Evolutionary conservation across 2,113 vertebrate species (phyloP).

Genomic region (Hippoglossus stenolepis): DNA sequence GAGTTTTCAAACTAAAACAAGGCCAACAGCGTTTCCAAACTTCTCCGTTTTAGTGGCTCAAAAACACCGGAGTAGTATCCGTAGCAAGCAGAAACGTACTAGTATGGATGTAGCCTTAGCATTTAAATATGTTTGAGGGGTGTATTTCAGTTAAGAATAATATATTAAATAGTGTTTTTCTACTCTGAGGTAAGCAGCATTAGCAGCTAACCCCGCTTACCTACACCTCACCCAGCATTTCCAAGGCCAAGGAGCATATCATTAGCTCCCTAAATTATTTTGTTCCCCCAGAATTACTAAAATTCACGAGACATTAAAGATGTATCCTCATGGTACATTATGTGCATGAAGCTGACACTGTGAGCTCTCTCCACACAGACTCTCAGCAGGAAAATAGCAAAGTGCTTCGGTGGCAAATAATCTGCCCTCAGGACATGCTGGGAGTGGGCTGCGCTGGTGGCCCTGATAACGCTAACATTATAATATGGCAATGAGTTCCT

Average conservation of each 20-base stretch:
- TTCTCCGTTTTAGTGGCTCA: too few relatives aligned
- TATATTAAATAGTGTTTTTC: too few relatives aligned
- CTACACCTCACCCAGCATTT: background rate
- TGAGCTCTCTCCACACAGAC: conserved; percentile 18
- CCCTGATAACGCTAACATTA: conserved; percentile 26
- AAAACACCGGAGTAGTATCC: too few relatives aligned
- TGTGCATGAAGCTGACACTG: conserved; percentile 32
- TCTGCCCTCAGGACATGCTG: conserved; percentile 47
- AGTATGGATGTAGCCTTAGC: too few relatives aligned
- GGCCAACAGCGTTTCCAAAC: too few relatives aligned
- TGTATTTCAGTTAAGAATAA: too few relatives aligned
- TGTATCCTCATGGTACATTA: conserved; percentile 24
- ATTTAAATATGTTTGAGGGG: too few relatives aligned
- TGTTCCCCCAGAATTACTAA: background rate
- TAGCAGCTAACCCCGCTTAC: background rate
- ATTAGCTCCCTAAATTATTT: background rate
- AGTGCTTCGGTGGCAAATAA: conserved; percentile 58
- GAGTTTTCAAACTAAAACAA: too few relatives aligned
- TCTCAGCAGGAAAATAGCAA: conserved; percentile 37
- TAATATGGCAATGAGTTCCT: conserved; percentile 35
- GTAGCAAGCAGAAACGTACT: too few relatives aligned
- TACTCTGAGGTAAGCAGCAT: too few relatives aligned
- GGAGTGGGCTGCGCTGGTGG: conserved; percentile 24
- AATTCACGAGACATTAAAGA: conserved; percentile 28
- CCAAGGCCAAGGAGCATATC: background rate